Conservation (phyloP, 2,888 invertebrate species). For the Resseliella maxima region DNA sequence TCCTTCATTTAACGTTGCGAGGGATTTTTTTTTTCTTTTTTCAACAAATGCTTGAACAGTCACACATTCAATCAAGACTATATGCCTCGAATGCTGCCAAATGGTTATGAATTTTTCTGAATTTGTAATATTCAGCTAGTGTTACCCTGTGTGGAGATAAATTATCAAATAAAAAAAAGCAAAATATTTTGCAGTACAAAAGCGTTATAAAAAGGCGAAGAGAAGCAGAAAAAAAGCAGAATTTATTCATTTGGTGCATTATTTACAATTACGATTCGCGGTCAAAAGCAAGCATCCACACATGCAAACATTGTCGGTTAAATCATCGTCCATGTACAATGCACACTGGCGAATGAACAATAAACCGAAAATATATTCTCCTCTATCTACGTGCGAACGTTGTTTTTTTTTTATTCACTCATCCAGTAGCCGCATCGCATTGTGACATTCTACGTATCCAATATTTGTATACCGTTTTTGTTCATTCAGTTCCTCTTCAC, state of each 20-base stretch:
- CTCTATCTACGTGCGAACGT: neutral
- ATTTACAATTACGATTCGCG: slow-evolving; percentile 51
- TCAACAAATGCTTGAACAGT: neutral
- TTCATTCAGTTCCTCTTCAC: neutral
- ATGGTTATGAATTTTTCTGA: neutral
- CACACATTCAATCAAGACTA: neutral
- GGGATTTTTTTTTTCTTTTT: neutral
- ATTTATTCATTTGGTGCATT: slow-evolving; percentile 55
- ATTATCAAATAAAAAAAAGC: neutral
- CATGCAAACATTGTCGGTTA: slow-evolving; percentile 49
- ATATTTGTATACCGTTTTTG: neutral
- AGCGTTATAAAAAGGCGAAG: no score
- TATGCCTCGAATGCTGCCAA: neutral
- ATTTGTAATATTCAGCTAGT: neutral
- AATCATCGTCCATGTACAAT: slow-evolving; percentile 18
- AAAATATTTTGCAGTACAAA: neutral
- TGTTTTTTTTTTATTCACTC: no score
- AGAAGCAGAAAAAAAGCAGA: slow-evolving; percentile 19
- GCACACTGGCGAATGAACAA: slow-evolving; percentile 9
- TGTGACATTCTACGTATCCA: no score
- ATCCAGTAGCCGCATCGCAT: slow-evolving; percentile 2
- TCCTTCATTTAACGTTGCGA: neutral
- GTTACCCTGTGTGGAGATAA: neutral
- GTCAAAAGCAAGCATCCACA: slow-evolving; percentile 46
- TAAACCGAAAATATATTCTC: slow-evolving; percentile 18